phyloP scores from a whole-genome alignment of 2,888 invertebrate species.

The Carpatolechia fugitivella region DNA sequence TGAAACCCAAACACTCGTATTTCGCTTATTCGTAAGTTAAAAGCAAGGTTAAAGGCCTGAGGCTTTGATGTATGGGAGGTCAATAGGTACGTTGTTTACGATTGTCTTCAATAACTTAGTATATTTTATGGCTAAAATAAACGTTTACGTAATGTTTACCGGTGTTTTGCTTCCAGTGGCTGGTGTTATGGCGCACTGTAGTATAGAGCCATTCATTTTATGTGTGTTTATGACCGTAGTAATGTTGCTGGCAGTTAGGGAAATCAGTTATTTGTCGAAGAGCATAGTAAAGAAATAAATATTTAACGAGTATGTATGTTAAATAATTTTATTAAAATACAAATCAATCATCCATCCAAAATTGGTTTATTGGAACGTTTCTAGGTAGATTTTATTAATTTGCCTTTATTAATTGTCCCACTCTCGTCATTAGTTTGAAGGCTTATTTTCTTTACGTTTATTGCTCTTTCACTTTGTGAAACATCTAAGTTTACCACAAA shows the following conservation, averaged over 20 bases:
- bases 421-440: no score
- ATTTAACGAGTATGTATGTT: no score
- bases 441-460: no score
- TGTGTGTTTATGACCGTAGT: slow-evolving; percentile 36
- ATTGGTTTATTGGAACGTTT: no score
- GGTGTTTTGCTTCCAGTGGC: slow-evolving; percentile 2
- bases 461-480: no score
- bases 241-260: not conserved
- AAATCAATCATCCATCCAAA: no score
- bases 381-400: no score
- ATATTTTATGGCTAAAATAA: slow-evolving; percentile 10
- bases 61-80: slow-evolving; percentile 16
- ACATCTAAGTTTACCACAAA: no score
- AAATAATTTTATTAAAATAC: no score
- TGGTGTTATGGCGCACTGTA: slow-evolving; percentile 24
- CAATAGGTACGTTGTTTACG: slow-evolving; percentile 5
- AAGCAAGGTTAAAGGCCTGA: slow-evolving; percentile 15
- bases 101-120: slow-evolving; percentile 6
- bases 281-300: no score
- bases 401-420: no score
- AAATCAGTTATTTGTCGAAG: not conserved
- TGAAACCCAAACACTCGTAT: not conserved
- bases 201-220: slow-evolving; percentile 45
- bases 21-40: slow-evolving; percentile 12
- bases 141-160: slow-evolving; percentile 10